Percentiles rank a stretch among this genome's conserved stretches.
Conservation (phyloP, 2,113 vertebrate genomes). For the Picathartes gymnocephalus region DNA sequence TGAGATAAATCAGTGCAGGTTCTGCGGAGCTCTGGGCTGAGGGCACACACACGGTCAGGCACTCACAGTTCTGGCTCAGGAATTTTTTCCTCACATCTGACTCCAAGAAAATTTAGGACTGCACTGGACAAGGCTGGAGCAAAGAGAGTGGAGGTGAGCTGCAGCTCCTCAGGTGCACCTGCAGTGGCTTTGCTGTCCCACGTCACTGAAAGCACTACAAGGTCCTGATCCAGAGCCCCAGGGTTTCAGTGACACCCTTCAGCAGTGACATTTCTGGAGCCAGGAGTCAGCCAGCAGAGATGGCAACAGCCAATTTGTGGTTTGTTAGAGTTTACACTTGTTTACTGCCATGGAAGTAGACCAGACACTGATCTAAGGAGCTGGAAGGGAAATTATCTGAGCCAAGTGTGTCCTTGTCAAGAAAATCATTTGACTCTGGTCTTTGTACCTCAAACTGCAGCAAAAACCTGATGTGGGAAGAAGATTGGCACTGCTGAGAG, state of each 20-base stretch:
- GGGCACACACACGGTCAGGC: background rate
- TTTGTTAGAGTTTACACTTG: slow-evolving; percentile 4
- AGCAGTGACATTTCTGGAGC: background rate
- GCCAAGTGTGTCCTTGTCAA: background rate
- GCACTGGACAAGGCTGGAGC: background rate
- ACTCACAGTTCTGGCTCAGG: rapidly evolving
- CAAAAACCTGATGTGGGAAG: background rate
- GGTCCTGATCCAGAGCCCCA: background rate
- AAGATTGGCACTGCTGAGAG: slow-evolving; percentile 17
- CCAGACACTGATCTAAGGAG: slow-evolving; percentile 28
- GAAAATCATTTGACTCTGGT: slow-evolving; percentile 32
- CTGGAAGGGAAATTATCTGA: slow-evolving; percentile 8
- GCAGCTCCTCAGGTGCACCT: rapidly evolving
- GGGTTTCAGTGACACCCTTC: background rate
- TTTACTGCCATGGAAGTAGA: slow-evolving; percentile 40
- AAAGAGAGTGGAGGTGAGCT: background rate
- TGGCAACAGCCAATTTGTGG: slow-evolving; percentile 53
- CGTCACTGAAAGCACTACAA: rapidly evolving
- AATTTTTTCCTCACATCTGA: rapidly evolving
- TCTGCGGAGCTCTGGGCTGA: background rate
- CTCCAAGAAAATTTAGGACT: background rate
- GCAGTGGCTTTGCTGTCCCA: rapidly evolving
- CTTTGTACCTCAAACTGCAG: slow-evolving; percentile 1
- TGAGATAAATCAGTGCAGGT: background rate
- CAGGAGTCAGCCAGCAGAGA: background rate